A percentile compares a stretch with the other conserved stretches of the same genome.
phyloP scores from a whole-genome alignment of 2,888 invertebrate genomes.

The Xestia ashworthii region DNA sequence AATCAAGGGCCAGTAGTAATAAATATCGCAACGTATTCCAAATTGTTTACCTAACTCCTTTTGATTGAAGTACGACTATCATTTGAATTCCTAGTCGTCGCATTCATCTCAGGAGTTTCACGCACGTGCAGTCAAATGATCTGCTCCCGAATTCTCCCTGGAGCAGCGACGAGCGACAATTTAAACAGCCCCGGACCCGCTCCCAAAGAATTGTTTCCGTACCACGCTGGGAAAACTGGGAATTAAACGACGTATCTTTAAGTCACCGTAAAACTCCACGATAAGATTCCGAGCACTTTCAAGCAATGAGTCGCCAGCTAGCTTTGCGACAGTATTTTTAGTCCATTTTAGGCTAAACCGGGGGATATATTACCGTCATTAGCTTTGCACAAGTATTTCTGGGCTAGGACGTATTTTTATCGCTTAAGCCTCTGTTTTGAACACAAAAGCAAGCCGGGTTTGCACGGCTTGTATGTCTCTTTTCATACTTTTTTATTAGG shows the following conservation, averaged over 20 bases:
- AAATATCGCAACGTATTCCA: constrained; percentile 32
- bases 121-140: constrained; percentile 63
- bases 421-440: constrained; percentile 61
- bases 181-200: constrained; percentile 46
- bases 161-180: constrained; percentile 46
- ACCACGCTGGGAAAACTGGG: constrained; percentile 47
- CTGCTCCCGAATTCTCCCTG: constrained; percentile 36
- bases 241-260: constrained; percentile 65
- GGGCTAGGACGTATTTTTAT: constrained; percentile 51
- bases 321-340: constrained; percentile 57
- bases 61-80: constrained; percentile 38
- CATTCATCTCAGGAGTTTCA: constrained; percentile 51
- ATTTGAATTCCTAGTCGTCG: constrained; percentile 51
- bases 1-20: constrained; percentile 9
- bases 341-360: constrained; percentile 61
- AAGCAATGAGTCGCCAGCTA: constrained; percentile 53
- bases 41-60: constrained; percentile 44
- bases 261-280: constrained; percentile 62
- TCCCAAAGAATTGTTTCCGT: constrained; percentile 63
- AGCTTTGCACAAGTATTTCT: constrained; percentile 57
- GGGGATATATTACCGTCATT: constrained; percentile 57
- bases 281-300: constrained; percentile 61
- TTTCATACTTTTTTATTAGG: constrained; percentile 66
- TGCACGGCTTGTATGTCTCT: constrained; percentile 55
- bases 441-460: constrained; percentile 47